A percentile compares a stretch with the other conserved stretches of the same genome.
Conservation (phyloP, 2,888 invertebrate genomes). For the Papilio protenor region DNA sequence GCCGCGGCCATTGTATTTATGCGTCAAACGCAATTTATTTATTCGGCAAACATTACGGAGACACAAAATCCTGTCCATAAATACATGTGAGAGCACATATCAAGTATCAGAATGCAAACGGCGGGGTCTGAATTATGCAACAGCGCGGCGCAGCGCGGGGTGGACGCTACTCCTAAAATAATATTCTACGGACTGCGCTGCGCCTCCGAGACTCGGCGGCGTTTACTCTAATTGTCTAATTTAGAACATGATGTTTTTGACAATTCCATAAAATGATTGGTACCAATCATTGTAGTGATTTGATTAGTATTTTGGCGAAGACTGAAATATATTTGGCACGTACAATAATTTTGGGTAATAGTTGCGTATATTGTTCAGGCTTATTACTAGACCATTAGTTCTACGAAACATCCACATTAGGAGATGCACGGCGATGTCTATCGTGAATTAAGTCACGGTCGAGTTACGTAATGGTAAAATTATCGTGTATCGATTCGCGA, state of each 20-base stretch:
- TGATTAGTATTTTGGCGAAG: neutral
- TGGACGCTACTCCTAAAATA: conserved; percentile 76
- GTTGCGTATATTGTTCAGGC: neutral
- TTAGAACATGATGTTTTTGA: neutral
- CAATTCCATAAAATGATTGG: neutral
- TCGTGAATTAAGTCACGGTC: conserved; percentile 38
- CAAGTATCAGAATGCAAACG: conserved; percentile 84
- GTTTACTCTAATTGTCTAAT: conserved; percentile 2
- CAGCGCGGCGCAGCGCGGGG: conserved; percentile 74
- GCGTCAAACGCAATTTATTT: conserved; percentile 82
- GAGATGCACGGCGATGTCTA: conserved; percentile 25
- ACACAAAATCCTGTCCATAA: conserved; percentile 85
- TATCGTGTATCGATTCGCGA: conserved; percentile 46
- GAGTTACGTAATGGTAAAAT: conserved; percentile 39
- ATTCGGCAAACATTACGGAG: conserved; percentile 83
- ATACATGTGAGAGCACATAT: conserved; percentile 84
- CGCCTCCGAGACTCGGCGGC: conserved; percentile 42
- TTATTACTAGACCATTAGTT: conserved; percentile 4
- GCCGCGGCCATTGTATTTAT: conserved; percentile 83
- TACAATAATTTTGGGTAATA: neutral
- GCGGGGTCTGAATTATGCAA: conserved; percentile 83
- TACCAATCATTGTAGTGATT: neutral
- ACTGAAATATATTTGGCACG: neutral
- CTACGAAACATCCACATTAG: conserved; percentile 28
- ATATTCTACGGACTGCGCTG: conserved; percentile 56